phyloP scores from a whole-genome alignment of 2,888 invertebrate species.

The Lampropteryx suffumata region DNA sequence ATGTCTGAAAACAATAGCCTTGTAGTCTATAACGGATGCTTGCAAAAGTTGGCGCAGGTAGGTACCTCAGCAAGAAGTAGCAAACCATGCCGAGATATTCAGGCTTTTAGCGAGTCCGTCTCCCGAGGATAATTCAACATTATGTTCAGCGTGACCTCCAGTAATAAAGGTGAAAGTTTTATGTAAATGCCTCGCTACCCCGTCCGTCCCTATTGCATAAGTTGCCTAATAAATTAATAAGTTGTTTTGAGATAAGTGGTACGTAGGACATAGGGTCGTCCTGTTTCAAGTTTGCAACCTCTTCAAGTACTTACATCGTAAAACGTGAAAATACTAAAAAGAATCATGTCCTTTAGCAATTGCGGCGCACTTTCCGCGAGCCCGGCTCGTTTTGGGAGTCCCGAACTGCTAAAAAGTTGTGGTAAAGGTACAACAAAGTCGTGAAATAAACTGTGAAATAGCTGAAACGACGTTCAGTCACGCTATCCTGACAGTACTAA shows the following conservation, averaged over 20 bases:
- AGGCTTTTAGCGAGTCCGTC: conserved; percentile 30
- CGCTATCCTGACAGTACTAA: conserved; percentile 18
- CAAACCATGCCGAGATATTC: conserved; percentile 10
- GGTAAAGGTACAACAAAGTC: not conserved
- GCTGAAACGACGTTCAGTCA: conserved; percentile 13
- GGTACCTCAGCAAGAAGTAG: not conserved
- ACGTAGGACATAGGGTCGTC: conserved; percentile 46
- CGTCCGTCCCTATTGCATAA: conserved; percentile 46
- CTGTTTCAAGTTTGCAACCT: no score
- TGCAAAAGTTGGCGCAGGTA: not conserved
- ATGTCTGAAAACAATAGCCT: no score
- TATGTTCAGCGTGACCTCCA: conserved; percentile 26
- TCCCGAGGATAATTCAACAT: conserved; percentile 29
- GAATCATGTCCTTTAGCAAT: no score
- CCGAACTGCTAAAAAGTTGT: not conserved
- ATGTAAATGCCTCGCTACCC: conserved; percentile 46
- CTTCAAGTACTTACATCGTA: no score
- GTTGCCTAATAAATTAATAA: conserved; percentile 53
- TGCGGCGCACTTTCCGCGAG: no score
- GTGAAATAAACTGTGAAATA: conserved; percentile 20
- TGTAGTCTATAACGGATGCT: no score
- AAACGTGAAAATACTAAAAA: no score
- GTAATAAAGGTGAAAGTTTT: conserved; percentile 52
- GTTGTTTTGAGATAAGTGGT: conserved; percentile 46
- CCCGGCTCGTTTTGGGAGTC: no score